phyloP scores from a whole-genome alignment of 2,113 vertebrate species.

The Geococcyx californianus region DNA sequence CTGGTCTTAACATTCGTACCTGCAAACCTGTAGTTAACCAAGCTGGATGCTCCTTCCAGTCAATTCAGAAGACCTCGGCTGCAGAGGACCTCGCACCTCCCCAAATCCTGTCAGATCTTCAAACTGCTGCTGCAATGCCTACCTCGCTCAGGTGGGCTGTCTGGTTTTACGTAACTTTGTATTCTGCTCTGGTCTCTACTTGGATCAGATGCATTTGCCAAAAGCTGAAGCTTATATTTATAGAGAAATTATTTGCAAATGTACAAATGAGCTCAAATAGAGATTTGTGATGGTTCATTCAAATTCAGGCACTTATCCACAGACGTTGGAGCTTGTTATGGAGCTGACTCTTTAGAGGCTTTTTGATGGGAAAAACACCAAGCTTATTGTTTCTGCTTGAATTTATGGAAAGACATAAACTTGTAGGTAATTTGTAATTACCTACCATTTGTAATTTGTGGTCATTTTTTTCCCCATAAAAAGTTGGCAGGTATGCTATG shows the following conservation, averaged over 20 bases:
- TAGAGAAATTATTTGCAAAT: not conserved
- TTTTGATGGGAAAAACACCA: not conserved
- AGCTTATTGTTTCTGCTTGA: not conserved
- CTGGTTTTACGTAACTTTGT: not conserved
- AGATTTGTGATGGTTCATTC: not conserved
- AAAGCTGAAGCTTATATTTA: not conserved
- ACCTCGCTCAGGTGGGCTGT: not conserved
- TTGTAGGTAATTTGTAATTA: not conserved
- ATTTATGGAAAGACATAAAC: not conserved
- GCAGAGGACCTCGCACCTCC: not conserved
- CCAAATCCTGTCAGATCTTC: not conserved
- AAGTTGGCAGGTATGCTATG: not conserved
- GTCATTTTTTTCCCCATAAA: not conserved
- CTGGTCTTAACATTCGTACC: not conserved
- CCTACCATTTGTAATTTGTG: not conserved
- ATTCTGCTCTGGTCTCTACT: not conserved
- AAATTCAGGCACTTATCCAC: not conserved
- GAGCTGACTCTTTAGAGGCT: not conserved
- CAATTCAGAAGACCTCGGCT: not conserved
- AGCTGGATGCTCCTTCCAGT: not conserved
- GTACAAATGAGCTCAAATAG: not conserved
- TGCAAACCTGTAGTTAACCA: not conserved
- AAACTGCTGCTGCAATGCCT: not conserved
- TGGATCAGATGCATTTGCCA: fast-evolving
- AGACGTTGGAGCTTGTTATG: not conserved